phyloP scores from a whole-genome alignment of 2,888 invertebrate genomes.

The Caenorhabditis sinica region DNA sequence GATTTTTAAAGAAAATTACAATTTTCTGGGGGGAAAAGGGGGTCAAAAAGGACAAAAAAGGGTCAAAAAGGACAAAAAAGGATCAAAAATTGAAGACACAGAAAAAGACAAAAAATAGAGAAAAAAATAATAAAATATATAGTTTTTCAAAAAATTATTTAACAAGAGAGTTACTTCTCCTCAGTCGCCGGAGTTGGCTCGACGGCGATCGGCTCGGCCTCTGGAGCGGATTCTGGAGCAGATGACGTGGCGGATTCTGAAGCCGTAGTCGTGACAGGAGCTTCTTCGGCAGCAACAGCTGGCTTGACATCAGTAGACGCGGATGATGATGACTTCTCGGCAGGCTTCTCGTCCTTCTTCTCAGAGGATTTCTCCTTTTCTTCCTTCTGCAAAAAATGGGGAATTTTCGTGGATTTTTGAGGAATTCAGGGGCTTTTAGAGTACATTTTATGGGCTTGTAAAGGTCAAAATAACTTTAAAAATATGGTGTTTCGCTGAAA shows the following conservation, averaged over 20 bases:
- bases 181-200: neutral
- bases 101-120: neutral
- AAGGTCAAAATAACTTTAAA: neutral
- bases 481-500: neutral
- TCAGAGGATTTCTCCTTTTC: conserved; percentile 52
- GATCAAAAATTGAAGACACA: neutral
- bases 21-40: no score
- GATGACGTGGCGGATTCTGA: neutral
- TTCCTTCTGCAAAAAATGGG: conserved; percentile 19
- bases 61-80: neutral
- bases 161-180: conserved; percentile 3
- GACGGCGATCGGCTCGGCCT: conserved; percentile 4
- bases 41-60: neutral
- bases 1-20: no score
- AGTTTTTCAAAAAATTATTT: neutral
- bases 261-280: neutral
- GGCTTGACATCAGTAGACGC: conserved; percentile 22
- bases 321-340: conserved; percentile 16
- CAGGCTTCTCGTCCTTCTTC: conserved; percentile 48
- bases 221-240: neutral
- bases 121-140: no score
- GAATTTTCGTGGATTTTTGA: neutral
- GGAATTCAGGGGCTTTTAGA: neutral
- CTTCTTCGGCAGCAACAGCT: neutral
- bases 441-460: neutral